Evolutionary conservation across 2,888 invertebrate species (phyloP), one percentile per base, ranked within the genome.

Genomic region (Phaedon cochleariae): DNA sequence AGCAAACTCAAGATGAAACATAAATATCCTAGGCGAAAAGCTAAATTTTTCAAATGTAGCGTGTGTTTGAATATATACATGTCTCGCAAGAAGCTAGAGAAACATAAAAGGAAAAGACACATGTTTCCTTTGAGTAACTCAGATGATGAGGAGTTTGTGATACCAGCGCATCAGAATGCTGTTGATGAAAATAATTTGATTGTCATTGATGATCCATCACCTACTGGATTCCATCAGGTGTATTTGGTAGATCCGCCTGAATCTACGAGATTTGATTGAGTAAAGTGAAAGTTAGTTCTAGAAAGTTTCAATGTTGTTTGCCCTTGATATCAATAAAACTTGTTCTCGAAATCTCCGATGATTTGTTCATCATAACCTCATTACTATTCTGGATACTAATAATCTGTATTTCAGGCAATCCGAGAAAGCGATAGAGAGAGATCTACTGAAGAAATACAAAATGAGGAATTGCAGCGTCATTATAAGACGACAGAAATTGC

Each of bases 151-250:
- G 9, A 34, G 6, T 34, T 7, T 34, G 10, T 34, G 10, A 9
- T 34, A 7, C 31, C n/a, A n/a, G n/a, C n/a, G n/a, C n/a, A n/a
- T n/a, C n/a, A n/a, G n/a, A n/a, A n/a, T n/a, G n/a, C 31, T 34
- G 31, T 10, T 5, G 10, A 34, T 34, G 9, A 34, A 34, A 34
- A 26, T 26, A 6, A 34, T 10, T 26, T 26, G 26, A 3, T 26
- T 26, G 26, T 26, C 26, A 10, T 22, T 20, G 34, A 5, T 59
- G 64, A 34, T 34, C 31, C 31, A 34, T 10, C 31, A 10, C 31
- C 31, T 10, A 58, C 46, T 64, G 18, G 52, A 55, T 17, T 58
- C 29, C 12, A 37, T 21, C 10, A 55, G 26, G 31, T 34, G 31
- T 34, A 34, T 34, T 34, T 34, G 31, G 10, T 34, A 10, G 31